phyloP scores from a whole-genome alignment of 2,113 vertebrate genomes.

The Mus spicilegus region DNA sequence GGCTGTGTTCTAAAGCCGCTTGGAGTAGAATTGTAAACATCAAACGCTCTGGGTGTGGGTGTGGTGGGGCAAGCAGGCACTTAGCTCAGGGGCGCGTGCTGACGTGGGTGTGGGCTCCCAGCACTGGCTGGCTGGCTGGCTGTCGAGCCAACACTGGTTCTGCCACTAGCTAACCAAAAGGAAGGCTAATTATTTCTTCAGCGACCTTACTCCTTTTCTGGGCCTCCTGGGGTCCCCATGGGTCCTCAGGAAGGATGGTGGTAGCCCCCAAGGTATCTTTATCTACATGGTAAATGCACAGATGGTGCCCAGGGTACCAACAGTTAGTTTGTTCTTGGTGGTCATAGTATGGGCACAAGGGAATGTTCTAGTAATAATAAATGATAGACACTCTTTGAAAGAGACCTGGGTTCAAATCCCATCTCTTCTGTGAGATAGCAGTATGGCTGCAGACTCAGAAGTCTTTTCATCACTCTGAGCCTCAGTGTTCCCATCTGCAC shows the following conservation, averaged over 20 bases:
- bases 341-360: accelerated
- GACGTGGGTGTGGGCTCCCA: neutral
- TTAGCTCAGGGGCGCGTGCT: neutral
- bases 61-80: neutral
- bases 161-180: accelerated
- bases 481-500: neutral
- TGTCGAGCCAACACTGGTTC: neutral
- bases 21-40: neutral
- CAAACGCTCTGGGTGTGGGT: neutral
- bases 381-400: neutral
- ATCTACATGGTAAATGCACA: accelerated
- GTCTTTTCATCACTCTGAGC: neutral
- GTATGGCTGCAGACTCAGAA: neutral
- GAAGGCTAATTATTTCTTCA: neutral
- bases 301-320: neutral
- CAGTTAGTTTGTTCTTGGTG: accelerated
- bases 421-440: accelerated
- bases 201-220: neutral
- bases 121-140: neutral
- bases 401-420: neutral
- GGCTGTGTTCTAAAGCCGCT: neutral
- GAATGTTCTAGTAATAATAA: neutral
- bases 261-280: neutral
- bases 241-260: neutral
- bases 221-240: neutral